Evolutionary conservation across 2,797 vertebrate species (phyloP), one percentile per base, ranked within the genome.

Genomic region (Macrochelys suwanniensis): DNA sequence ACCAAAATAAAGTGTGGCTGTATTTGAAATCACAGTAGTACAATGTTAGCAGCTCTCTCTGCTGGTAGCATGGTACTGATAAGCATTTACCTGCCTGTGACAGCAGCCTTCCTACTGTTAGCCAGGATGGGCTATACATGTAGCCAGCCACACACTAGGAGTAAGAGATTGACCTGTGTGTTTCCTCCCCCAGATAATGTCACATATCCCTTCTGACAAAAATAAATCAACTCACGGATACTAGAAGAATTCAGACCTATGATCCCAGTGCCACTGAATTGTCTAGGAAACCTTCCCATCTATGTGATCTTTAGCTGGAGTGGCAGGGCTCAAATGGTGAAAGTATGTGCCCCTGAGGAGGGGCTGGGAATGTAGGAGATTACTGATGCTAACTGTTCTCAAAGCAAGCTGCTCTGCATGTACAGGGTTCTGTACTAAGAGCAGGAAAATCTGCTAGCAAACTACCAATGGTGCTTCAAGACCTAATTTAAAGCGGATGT

Each of bases 221-320:
- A 50, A 19, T 10, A 90, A 84, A 94, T n/a, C 2, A 82, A 25
- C 57, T 1, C 6, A 25, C 33, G 3, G 82, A 89, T 37, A 0
- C 8, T 17, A 5, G 53, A 87, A 2, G 37, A 25, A 59, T 3
- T 57, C 78, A 93, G 31, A 77, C 17, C 10, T 82, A 37, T 80
- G 13, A 6, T 84, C 9, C 89, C 0, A 0, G 7, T 56, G 89
- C 88, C 47, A 19, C 2, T 4, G 42, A 1, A 0, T 33, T 89
- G 28, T 26, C 2, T 16, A 89, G 54, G 54, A 87, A 87, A 90
- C 49, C 51, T 93, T 6, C 13, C 23, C 12, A n/a, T 49, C 26
- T 3, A 1, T 2, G 3, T 31, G 31, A 89, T n/a, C 21, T 91
- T 68, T 17, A 74, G 33, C 51, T 87, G 78, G 31, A 61, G 28